A percentile compares a stretch with the other conserved stretches of the same genome.
phyloP scores from a whole-genome alignment of 1,140 invertebrate genomes.

The Eupeodes corollae region DNA sequence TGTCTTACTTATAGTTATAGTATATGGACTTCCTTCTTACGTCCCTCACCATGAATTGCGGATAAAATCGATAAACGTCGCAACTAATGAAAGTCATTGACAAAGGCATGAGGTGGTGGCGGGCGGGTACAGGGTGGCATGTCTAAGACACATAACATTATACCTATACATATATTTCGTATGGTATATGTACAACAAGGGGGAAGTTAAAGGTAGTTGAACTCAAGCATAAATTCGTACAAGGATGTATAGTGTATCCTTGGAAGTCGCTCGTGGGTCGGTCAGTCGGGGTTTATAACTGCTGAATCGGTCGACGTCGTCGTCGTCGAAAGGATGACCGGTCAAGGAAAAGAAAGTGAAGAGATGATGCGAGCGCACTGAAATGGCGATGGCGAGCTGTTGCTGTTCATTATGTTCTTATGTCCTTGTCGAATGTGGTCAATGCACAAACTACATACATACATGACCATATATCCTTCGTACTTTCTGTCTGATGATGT shows the following conservation, averaged over 20 bases:
- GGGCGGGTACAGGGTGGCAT: background rate
- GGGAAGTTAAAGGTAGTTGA: background rate
- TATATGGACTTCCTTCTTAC: background rate
- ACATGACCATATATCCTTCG: no score
- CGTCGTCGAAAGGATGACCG: background rate
- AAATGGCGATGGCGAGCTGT: no score
- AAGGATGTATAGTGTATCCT: background rate
- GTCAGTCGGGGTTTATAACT: no score
- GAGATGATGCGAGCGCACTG: no score
- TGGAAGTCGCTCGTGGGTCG: background rate
- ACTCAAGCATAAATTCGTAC: background rate
- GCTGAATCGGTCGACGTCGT: background rate
- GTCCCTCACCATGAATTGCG: background rate
- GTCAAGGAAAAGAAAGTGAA: no score
- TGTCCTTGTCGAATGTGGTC: no score
- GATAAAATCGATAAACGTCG: constrained; percentile 1
- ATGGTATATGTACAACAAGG: background rate
- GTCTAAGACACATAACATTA: no score
- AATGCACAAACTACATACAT: no score
- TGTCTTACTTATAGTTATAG: background rate
- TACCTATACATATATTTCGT: background rate
- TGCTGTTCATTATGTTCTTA: no score
- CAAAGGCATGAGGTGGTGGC: background rate
- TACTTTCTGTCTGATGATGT: no score
- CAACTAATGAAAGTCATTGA: constrained; percentile 4